These are phyloP conservation scores for Crossocerus cetratus DNA, from an alignment of 2,888 invertebrate genomes.

Conservation along the genomic window DNA sequence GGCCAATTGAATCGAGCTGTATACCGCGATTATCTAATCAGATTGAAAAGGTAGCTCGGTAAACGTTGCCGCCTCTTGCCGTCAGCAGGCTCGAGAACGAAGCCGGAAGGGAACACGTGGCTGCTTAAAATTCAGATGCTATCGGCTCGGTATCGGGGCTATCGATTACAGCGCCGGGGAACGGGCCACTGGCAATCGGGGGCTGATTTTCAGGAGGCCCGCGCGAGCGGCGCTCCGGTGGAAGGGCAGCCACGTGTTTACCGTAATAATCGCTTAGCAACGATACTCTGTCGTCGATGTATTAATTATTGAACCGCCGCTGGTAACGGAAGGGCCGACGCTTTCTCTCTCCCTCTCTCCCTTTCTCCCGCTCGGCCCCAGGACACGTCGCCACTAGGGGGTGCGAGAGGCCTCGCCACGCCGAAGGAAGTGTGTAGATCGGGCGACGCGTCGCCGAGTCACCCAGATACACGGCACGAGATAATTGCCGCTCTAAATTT, in stretches of 20 bases:
- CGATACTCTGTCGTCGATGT: slow-evolving; percentile 65
- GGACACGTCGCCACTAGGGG: slow-evolving; percentile 12
- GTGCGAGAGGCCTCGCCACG: background rate
- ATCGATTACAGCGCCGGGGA: slow-evolving; percentile 4
- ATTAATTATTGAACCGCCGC: slow-evolving; percentile 69
- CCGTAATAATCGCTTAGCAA: slow-evolving; percentile 70
- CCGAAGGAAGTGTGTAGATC: slow-evolving; percentile 42
- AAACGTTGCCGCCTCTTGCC: too few relatives aligned
- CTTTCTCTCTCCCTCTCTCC: too few relatives aligned
- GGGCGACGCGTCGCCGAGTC: slow-evolving; percentile 44
- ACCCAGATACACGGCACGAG: slow-evolving; percentile 65
- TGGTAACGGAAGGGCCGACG: slow-evolving; percentile 44
- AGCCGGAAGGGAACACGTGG: background rate
- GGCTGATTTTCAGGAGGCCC: slow-evolving; percentile 4
- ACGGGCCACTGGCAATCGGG: background rate
- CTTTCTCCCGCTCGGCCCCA: background rate
- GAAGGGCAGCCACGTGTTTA: slow-evolving; percentile 57
- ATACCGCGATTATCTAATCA: background rate
- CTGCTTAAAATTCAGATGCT: slow-evolving; percentile 3
- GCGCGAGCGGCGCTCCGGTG: slow-evolving; percentile 12
- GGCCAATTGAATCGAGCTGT: background rate
- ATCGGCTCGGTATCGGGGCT: background rate
- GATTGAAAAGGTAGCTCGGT: background rate
- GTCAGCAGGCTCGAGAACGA: background rate
- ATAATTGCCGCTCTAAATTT: slow-evolving; percentile 66